Evolutionary conservation across 2,888 invertebrate genomes (phyloP), one percentile per base, ranked within the genome.

Genomic region (Oxyteleia sp.): DNA sequence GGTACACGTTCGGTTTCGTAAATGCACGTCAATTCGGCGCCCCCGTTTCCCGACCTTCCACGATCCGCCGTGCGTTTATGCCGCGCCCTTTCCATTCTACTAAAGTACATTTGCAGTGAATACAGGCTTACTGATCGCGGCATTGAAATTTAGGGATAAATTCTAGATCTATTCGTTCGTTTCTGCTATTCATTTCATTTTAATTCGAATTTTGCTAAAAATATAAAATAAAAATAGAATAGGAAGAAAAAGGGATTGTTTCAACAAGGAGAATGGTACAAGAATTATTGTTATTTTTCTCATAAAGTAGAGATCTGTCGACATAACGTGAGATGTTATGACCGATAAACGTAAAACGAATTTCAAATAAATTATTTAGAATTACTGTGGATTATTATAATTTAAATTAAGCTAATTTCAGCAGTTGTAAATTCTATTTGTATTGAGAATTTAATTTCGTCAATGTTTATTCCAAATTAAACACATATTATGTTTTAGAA

Each of bases 21-120:
- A 91, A 89, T 90, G 88, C 88, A 86, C 88, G 88, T 88, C 90
- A 91, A 91, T 90, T 88, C 89, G 87, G 85, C 85, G n/a, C 87
- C 87, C 85, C 57, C 38, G 16, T 23, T 55, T 41, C 59, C 72
- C 82, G 57, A 69, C 78, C 78, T 59, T 76, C 59, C 66, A 45
- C 82, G 80, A 49, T 76, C 53, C 79, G 43, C 49, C 53, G 66
- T 82, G 81, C 85, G 72, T 85, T 86, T 85, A 87, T 83, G 82
- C 74, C 49, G 78, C 72, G 82, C 83, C 85, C 86, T 85, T 87
- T 85, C 78, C 59, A 78, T 84, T 82, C 63, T 74, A 35, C 82
- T 82, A 82, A 82, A 85, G 85, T 86, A 85, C 85, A 86, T 79
- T 85, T 84, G 78, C 84, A 81, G 78, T 74, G 82, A 85, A 85